phyloP scores from a whole-genome alignment of 2,888 invertebrate genomes.

The Bimastos eiseni region DNA sequence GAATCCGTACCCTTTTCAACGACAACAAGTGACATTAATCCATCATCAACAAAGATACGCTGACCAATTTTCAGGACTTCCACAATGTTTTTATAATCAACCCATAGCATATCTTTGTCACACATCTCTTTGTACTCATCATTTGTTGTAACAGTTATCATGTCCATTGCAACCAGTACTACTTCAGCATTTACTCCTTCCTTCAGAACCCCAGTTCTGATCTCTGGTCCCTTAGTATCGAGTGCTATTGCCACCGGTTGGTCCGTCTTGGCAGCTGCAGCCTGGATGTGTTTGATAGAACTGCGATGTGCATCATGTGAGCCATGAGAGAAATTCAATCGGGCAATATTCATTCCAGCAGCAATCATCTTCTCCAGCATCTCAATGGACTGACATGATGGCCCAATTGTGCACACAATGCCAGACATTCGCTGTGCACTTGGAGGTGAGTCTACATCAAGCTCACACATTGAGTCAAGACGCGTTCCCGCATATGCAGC shows the following conservation, averaged over 20 bases:
- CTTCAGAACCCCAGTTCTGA: constrained; percentile 91
- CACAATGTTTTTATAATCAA: constrained; percentile 92
- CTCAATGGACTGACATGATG: constrained; percentile 66
- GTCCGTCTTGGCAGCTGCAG: constrained; percentile 66
- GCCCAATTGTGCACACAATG: constrained; percentile 92
- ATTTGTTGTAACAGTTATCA: constrained; percentile 84
- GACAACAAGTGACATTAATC: constrained; percentile 90
- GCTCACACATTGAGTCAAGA: constrained; percentile 88
- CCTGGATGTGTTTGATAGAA: constrained; percentile 84
- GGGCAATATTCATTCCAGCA: constrained; percentile 93
- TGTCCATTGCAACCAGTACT: constrained; percentile 80
- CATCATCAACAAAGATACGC: constrained; percentile 90
- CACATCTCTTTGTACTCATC: constrained; percentile 78
- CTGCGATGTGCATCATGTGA: constrained; percentile 80
- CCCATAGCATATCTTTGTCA: constrained; percentile 73
- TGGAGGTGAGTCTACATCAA: constrained; percentile 89
- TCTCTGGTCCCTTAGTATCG: constrained; percentile 98
- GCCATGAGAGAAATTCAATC: constrained; percentile 93
- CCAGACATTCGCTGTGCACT: constrained; percentile 88
- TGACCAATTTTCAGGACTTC: constrained; percentile 80
- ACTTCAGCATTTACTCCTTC: constrained; percentile 88
- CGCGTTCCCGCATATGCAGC: constrained; percentile 67
- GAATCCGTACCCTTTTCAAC: constrained; percentile 69
- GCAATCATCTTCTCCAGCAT: constrained; percentile 90
- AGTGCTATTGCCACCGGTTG: constrained; percentile 87